Evolutionary conservation across 2,888 invertebrate genomes (phyloP), one percentile per base, ranked within the genome.

Genomic region (Mythimna ferrago): DNA sequence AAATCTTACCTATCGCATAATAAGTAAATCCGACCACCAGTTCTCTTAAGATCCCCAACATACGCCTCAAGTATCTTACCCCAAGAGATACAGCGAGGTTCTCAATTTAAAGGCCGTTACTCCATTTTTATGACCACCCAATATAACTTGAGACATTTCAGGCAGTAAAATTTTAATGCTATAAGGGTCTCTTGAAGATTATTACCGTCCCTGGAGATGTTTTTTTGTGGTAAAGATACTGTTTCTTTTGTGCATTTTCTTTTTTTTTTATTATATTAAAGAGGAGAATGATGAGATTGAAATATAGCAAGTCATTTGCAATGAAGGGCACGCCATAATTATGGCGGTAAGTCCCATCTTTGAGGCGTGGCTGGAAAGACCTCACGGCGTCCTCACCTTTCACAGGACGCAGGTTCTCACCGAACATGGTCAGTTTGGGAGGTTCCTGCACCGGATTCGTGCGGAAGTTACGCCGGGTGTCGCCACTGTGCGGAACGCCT

Each of bases 121-220:
- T 68, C 44, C 44, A 44, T 58, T 58, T 84, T 83, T 81, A 83
- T 71, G 51, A 53, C 66, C 58, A 44, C 53, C 84, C 78, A 81
- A 78, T 84, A 81, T 83, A 84, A 77, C 75, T 78, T 76, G 84
- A 83, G 65, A 71, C 65, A 69, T 71, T 72, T 71, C 21, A 63
- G 66, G 71, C 72, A 77, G 66, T 84, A 86, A 84, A 73, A 81
- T 81, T 83, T 84, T 83, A 83, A 86, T 81, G 66, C 58, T 4
- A 2, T 21, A 7, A 64, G 67, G 62, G 76, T 61, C 56, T 77
- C 61, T 62, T 32, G 61, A 54, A 76, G 72, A 83, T 85, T 82
- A 83, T 83, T 82, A 62, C 82, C 70, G 75, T 65, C 71, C 62
- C 58, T 67, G 41, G 54, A 75, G 71, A 54, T 56, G 32, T 78